phyloP scores from a whole-genome alignment of 2,797 vertebrate species.

The Hyperoplus immaculatus region DNA sequence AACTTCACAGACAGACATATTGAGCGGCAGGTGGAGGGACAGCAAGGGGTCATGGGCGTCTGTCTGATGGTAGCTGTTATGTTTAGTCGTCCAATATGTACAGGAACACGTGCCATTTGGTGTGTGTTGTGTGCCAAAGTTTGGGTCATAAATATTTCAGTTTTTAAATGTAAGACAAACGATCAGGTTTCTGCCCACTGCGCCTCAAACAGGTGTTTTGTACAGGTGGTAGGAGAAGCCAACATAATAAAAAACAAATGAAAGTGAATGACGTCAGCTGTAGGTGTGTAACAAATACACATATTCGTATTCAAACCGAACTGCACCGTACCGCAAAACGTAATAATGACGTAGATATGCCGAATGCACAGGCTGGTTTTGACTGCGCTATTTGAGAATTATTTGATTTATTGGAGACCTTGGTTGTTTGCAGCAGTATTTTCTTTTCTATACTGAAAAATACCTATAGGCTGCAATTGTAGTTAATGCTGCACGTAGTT shows the following conservation, averaged over 20 bases:
- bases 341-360: no score
- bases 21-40: slow-evolving; percentile 71
- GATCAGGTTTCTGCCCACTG: not conserved
- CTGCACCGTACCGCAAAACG: no score
- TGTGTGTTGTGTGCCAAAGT: not conserved
- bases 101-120: slow-evolving; percentile 17
- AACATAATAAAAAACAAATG: not conserved
- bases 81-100: slow-evolving; percentile 26
- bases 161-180: not conserved
- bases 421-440: no score
- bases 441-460: no score
- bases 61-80: slow-evolving; percentile 25
- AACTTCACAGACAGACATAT: slow-evolving; percentile 60
- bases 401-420: no score
- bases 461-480: no score
- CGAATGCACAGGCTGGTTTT: no score
- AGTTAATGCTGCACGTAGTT: no score
- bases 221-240: not conserved
- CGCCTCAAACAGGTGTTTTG: not conserved
- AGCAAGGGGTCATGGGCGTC: slow-evolving; percentile 58
- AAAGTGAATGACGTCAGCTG: not conserved
- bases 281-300: not conserved
- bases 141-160: not conserved
- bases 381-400: no score
- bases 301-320: no score